Evolutionary conservation across 2,113 vertebrate species (phyloP).

Genomic region (Rattus norvegicus): GRCr8 NC_086020.1:236150001-236150500

Average conservation of each 20-base stretch:
- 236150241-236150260: neutral
- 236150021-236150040: neutral
- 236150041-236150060: neutral
- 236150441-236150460: neutral
- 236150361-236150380: neutral
- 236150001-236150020: neutral
- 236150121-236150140: neutral
- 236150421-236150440: neutral
- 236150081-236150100: conserved; percentile 15
- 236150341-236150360: neutral
- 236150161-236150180: neutral
- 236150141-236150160: conserved; percentile 21
- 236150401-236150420: neutral
- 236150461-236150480: neutral
- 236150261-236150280: neutral
- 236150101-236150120: conserved; percentile 4
- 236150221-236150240: neutral
- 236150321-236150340: neutral
- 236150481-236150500: neutral
- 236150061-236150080: conserved; percentile 35
- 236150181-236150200: conserved; percentile 38
- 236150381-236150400: neutral
- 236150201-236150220: neutral
- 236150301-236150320: neutral
- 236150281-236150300: neutral